These are phyloP conservation scores for Lytechinus variegatus DNA, from an alignment of 35 echinoderm and acorn worm genomes.

Conservation along the genomic window DNA sequence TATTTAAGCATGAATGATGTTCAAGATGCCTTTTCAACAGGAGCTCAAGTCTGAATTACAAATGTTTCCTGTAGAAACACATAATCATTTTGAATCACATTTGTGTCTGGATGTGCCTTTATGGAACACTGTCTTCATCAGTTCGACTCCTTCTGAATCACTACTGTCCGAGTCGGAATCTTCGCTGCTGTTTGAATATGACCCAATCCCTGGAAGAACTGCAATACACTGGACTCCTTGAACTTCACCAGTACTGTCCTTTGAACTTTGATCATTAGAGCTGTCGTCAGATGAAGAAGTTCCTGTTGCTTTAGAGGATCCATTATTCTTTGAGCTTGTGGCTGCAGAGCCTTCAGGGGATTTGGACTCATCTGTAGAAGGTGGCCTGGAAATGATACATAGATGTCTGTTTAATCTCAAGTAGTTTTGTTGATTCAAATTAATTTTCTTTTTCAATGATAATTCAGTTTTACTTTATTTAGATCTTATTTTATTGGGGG, in stretches of 20 bases:
- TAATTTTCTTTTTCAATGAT: too few species aligned
- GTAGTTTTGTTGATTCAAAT: too few species aligned
- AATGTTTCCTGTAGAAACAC: neutral
- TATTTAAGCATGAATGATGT: too few species aligned
- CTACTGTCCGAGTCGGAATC: conserved; percentile 80
- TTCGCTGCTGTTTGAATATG: conserved; percentile 84
- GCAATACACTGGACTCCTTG: conserved; percentile 48
- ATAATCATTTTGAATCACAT: neutral
- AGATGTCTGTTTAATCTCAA: neutral
- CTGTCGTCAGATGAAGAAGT: neutral
- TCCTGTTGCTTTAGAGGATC: neutral
- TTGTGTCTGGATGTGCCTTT: neutral
- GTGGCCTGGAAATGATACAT: neutral
- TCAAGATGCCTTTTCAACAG: too few species aligned
- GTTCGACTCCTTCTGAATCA: conserved; percentile 70
- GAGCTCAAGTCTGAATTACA: neutral
- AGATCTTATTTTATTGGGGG: too few species aligned
- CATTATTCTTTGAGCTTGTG: neutral
- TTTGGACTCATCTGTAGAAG: neutral
- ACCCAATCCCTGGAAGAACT: conserved; percentile 80
- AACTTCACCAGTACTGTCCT: neutral
- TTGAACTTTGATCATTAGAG: neutral
- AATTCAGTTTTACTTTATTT: too few species aligned
- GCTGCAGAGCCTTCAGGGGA: neutral
- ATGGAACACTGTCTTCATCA: conserved; percentile 63